Percentiles rank a stretch among this genome's conserved stretches.
Evolutionary conservation across 2,888 invertebrate species (phyloP).

Genomic region (Pollenia labialis): DNA sequence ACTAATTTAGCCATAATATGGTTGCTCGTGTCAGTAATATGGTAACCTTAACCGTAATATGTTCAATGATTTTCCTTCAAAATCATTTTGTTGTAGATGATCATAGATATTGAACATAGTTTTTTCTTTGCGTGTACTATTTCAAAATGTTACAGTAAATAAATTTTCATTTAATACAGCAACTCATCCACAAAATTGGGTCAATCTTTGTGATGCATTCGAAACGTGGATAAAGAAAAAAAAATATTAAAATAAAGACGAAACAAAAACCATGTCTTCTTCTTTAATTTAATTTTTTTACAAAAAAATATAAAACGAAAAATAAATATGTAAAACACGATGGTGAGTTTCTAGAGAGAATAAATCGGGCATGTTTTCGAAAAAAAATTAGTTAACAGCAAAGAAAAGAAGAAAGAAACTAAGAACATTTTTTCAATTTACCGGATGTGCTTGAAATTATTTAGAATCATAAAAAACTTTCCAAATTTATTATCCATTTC

Average conservation of each 20-base stretch:
- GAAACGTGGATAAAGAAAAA: not conserved
- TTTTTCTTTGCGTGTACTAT: not conserved
- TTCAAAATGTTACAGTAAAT: constrained; percentile 23
- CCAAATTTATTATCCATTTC: too few species aligned
- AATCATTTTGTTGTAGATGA: too few species aligned
- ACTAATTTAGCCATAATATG: too few species aligned
- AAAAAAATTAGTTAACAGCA: constrained; percentile 4
- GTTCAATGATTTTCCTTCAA: too few species aligned
- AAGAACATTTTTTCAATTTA: not conserved
- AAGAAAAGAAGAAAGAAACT: not conserved
- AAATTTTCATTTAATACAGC: constrained; percentile 1
- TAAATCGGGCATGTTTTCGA: not conserved
- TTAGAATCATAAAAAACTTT: not conserved
- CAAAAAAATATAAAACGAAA: not conserved
- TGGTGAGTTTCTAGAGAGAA: constrained; percentile 1
- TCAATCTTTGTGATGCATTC: constrained; percentile 12
- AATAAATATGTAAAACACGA: not conserved
- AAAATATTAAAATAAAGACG: not conserved
- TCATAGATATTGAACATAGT: too few species aligned
- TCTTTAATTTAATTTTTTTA: not conserved
- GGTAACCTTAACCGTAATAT: too few species aligned
- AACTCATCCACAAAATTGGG: constrained; percentile 41
- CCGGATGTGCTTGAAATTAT: not conserved
- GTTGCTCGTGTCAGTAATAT: too few species aligned
- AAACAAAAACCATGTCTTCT: not conserved